phyloP scores from a whole-genome alignment of 2,888 invertebrate genomes.

The Sinhomidia bicolor region DNA sequence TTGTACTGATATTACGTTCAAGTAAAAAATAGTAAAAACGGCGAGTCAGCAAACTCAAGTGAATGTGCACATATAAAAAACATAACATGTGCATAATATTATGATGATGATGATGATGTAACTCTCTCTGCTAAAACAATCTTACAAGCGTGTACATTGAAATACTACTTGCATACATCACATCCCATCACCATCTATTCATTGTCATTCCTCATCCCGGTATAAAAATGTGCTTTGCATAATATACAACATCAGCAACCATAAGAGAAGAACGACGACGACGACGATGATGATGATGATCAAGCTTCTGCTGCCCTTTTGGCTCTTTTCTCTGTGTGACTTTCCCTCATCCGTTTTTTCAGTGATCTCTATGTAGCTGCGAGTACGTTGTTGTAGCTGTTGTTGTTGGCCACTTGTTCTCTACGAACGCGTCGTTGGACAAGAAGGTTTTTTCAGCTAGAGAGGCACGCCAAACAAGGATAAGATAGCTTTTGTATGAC shows the following conservation, averaged over 20 bases:
- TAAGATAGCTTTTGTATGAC: constrained; percentile 15
- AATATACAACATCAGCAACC: neutral
- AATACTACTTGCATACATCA: neutral
- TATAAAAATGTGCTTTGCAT: constrained; percentile 41
- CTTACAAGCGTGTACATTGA: constrained; percentile 24
- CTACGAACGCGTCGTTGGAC: neutral
- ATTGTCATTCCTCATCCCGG: constrained; percentile 44
- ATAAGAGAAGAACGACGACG: neutral
- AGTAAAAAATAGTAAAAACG: too few relatives aligned
- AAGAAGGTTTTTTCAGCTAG: neutral
- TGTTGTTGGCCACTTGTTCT: constrained; percentile 22
- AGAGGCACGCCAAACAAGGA: neutral
- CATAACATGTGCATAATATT: too few relatives aligned
- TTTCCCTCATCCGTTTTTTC: constrained; percentile 49
- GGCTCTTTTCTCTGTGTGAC: constrained; percentile 33
- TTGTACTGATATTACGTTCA: too few relatives aligned
- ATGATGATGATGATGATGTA: constrained; percentile 6
- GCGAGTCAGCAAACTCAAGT: too few relatives aligned
- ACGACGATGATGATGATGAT: constrained; percentile 9
- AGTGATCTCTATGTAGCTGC: neutral
- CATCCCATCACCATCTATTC: neutral
- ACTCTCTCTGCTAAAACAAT: neutral
- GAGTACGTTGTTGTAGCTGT: neutral
- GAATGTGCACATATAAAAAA: too few relatives aligned
- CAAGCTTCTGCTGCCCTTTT: constrained; percentile 1